Conservation (phyloP, 2,888 invertebrate genomes). For the Tetramorium bicarinatum region DNA sequence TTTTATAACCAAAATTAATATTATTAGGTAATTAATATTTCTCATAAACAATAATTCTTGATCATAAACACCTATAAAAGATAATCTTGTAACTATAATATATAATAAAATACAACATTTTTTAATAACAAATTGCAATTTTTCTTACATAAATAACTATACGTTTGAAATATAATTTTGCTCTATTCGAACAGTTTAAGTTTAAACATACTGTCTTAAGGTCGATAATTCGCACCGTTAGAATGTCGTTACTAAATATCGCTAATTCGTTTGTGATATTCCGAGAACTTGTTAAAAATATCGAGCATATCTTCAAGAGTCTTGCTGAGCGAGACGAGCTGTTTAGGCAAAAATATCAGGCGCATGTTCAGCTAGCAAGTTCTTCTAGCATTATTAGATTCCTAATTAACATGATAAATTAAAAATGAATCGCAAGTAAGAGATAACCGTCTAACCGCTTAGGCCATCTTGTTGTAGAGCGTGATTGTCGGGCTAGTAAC, state of each 20-base stretch:
- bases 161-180: neutral
- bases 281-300: neutral
- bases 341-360: neutral
- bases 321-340: neutral
- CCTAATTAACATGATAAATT: conserved; percentile 38
- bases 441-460: neutral
- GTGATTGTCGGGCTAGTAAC: conserved; percentile 50
- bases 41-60: neutral
- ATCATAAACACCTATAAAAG: neutral
- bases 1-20: neutral
- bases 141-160: neutral
- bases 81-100: neutral
- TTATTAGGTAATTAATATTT: neutral
- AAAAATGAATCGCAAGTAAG: conserved; percentile 36
- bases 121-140: neutral
- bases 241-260: neutral
- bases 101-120: neutral
- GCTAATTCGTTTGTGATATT: neutral
- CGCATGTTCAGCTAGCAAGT: neutral
- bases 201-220: neutral
- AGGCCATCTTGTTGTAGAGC: conserved; percentile 40
- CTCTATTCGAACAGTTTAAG: neutral
- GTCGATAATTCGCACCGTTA: neutral
- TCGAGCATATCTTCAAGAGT: neutral
- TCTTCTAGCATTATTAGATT: neutral